Evolutionary conservation across 2,797 vertebrate species (phyloP), one percentile per base, ranked within the genome.

Genomic region (Xiphorhynchus erythropygius): DNA sequence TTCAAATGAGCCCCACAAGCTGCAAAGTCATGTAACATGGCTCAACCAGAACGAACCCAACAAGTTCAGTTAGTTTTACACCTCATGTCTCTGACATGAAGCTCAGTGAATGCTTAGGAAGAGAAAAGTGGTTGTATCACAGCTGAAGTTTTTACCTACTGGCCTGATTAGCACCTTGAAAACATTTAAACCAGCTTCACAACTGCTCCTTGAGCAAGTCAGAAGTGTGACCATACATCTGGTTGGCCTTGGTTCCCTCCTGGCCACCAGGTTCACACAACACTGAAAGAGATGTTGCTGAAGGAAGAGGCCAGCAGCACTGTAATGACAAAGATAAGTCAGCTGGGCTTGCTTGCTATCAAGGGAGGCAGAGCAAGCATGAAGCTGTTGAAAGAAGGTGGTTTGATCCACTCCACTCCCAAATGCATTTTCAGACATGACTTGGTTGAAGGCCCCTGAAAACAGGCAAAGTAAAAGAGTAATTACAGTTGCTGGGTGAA

Each of bases 1-100:
- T 91, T 84, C 23, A 70, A 28, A 84, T 50, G 22, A 87, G 24
- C 4, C 14, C 18, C 17, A 7, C 13, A n/a, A 22, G 13, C n/a
- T 59, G 56, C 65, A 84, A 86, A 68, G 25, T 2, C 13, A 4
- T 37, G 27, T 21, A 37, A 23, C 25, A 30, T 2, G 10, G 39
- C 23, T 87, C 30, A 30, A 46, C 5, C 0, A 62, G 1, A 2
- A 49, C 1, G 3, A 69, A 30, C 24, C 39, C 30, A 47, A 10
- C 4, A 17, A 1, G 1, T 10, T 39, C 30, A 28, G 24, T 74
- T 70, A 25, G 9, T 70, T 83, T 89, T 33, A 50, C 42, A 47
- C 27, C 28, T 76, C n/a, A 3, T 18, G 60, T 52, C 63, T 78
- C 50, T 14, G 15, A 65, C 4, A 9, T 10, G 7, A 89, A 95